Base-by-base conservation (phyloP, 2,797 vertebrate genomes). In the Sternotherus odoratus region DNA sequence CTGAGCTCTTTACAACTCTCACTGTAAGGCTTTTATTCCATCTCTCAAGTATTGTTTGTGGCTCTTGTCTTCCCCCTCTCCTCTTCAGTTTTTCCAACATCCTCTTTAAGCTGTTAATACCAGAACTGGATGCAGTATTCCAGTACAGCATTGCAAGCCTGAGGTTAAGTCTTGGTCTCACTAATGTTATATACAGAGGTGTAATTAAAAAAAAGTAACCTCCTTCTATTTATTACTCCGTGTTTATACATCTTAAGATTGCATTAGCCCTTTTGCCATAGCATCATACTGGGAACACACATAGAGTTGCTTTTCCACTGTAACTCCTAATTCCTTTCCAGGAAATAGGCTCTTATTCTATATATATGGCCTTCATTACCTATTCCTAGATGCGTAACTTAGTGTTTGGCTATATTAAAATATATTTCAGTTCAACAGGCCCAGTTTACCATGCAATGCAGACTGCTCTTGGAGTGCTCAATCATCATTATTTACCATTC, bases 391-490 rank as follows among this genome's bases (percentile, higher is more conserved):
- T 51, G 19, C 85, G 43, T 48, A 81, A 66, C n/a, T n/a, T 8
- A 82, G 21, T 11, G 33, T 12, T 6, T 77, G 56, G 3, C 6
- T 84, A 39, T 28, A 77, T 83, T 81, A 43, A 74, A 46, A 56
- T 1, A 4, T 12, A 48, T 84, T 81, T 92, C 43, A 46, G 16
- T 50, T 12, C 1, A 3, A 6, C 0, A 43, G 24, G 33, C 54
- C 6, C 63, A 77, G 49, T 49, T 88, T 60, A 77, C 36, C 60
- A 13, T n/a, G 50, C 11, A 15, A 72, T 86, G 51, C 8, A 12
- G 19, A 30, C 24, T 9, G 39, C 53, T 72, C 39, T 0, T 10
- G 6, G 13, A 39, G 28, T 74, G 21, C 48, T 60, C 17, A 63
- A 43, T 57, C 5, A 49, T 46, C n/a, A 4, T 2, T 30, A n/a